phyloP scores from a whole-genome alignment of 2,888 invertebrate species.

The Aleiodes testaceus region DNA sequence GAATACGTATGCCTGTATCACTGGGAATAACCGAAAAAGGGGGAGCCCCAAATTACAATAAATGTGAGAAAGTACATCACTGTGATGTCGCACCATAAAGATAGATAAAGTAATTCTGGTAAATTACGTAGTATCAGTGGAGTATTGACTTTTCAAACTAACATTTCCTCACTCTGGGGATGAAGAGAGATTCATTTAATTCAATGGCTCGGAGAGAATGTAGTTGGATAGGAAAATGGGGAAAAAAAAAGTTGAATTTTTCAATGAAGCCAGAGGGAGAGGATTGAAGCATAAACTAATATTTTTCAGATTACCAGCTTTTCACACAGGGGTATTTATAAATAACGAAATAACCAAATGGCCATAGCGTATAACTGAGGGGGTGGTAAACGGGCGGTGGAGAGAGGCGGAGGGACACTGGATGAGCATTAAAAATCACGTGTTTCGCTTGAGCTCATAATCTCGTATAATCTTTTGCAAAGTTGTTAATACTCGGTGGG shows the following conservation, averaged over 20 bases:
- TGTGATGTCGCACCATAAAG: conserved; percentile 25
- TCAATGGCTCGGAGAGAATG: conserved; percentile 17
- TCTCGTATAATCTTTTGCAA: conserved; percentile 74
- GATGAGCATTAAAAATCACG: conserved; percentile 72
- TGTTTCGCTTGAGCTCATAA: conserved; percentile 73
- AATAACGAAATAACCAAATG: conserved; percentile 51
- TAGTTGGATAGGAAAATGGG: conserved; percentile 64
- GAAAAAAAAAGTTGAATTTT: conserved; percentile 52
- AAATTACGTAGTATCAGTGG: conserved; percentile 14
- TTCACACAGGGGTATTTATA: conserved; percentile 58
- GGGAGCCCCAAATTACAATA: conserved; percentile 47
- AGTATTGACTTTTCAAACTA: not conserved
- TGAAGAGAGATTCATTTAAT: not conserved
- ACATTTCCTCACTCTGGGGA: not conserved
- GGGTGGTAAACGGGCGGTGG: conserved; percentile 1
- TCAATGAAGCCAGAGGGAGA: conserved; percentile 38
- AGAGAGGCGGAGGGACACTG: conserved; percentile 42
- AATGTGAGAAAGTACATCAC: conserved; percentile 42
- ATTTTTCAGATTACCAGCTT: not conserved
- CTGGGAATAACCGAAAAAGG: conserved; percentile 33
- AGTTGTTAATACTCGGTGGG: conserved; percentile 73
- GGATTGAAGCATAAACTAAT: not conserved
- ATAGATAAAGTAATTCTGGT: conserved; percentile 29
- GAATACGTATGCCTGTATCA: conserved; percentile 33
- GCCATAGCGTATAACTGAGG: conserved; percentile 33